Conservation (phyloP, 2,797 vertebrate species). For the Macrochelys suwanniensis region DNA sequence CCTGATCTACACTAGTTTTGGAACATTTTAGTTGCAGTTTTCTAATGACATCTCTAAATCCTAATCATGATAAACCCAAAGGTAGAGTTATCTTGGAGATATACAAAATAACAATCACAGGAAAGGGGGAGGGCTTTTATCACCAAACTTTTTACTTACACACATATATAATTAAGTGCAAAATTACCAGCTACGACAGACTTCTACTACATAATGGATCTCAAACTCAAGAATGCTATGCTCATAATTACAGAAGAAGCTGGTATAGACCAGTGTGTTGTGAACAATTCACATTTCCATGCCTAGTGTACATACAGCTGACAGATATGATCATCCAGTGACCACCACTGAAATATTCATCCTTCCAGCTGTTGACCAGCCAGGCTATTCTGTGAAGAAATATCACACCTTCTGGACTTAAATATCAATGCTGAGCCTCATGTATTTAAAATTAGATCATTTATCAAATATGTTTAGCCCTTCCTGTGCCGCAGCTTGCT, state of each 20-base stretch:
- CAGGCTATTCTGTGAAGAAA: background rate
- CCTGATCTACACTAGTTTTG: background rate
- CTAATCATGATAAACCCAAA: background rate
- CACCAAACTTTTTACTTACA: background rate
- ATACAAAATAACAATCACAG: fast-evolving
- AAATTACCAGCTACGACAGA: background rate
- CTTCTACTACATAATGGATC: background rate
- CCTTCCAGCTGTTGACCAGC: background rate
- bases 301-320: background rate
- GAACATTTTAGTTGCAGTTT: background rate
- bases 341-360: background rate
- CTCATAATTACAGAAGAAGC: background rate
- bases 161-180: background rate
- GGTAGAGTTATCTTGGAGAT: background rate
- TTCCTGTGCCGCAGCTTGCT: background rate
- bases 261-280: background rate
- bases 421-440: background rate
- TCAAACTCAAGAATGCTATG: background rate
- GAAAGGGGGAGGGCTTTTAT: background rate
- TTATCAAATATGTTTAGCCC: background rate
- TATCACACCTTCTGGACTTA: background rate
- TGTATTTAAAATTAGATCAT: background rate
- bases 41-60: background rate
- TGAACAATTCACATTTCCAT: background rate
- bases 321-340: background rate